These are phyloP conservation scores for Perca fluviatilis DNA, from an alignment of 2,113 vertebrate species.

Conservation along the genomic window DNA sequence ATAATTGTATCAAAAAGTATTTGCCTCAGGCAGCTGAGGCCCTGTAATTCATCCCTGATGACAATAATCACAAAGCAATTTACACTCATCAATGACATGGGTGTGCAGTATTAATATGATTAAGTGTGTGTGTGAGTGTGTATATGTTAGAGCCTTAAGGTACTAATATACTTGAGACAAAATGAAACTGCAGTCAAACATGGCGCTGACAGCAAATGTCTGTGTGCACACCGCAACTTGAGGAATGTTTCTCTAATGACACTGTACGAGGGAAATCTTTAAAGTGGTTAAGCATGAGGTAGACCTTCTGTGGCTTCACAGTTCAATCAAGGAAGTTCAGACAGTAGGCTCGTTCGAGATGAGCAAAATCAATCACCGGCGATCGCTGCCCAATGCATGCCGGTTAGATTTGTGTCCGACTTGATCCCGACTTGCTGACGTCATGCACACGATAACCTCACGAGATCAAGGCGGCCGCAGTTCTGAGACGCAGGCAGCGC, in stretches of 20 bases:
- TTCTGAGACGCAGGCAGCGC: too few species aligned
- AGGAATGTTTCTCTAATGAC: constrained; percentile 26
- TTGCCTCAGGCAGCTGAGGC: constrained; percentile 34
- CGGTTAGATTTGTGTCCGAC: too few species aligned
- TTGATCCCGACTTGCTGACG: too few species aligned
- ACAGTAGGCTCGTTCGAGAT: too few species aligned
- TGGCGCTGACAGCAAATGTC: background rate
- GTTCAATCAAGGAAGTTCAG: background rate
- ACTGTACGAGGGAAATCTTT: background rate
- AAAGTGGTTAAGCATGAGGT: background rate
- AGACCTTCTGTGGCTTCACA: background rate
- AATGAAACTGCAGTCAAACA: constrained; percentile 37
- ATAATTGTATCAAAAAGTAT: background rate
- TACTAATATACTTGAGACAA: constrained; percentile 31
- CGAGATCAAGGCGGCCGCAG: too few species aligned
- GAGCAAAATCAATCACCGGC: too few species aligned
- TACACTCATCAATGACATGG: constrained; percentile 36
- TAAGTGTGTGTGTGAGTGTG: constrained; percentile 14
- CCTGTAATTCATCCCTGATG: constrained; percentile 37
- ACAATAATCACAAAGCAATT: constrained; percentile 42
- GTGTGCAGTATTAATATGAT: constrained; percentile 33
- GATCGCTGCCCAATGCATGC: too few species aligned
- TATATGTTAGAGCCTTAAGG: constrained; percentile 30
- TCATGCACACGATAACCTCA: too few species aligned
- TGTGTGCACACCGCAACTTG: background rate